A percentile compares a stretch with the other conserved stretches of the same genome.
These are phyloP conservation scores for Euthynnus affinis DNA, from an alignment of 2,797 vertebrate species.

Conservation along the genomic window DNA sequence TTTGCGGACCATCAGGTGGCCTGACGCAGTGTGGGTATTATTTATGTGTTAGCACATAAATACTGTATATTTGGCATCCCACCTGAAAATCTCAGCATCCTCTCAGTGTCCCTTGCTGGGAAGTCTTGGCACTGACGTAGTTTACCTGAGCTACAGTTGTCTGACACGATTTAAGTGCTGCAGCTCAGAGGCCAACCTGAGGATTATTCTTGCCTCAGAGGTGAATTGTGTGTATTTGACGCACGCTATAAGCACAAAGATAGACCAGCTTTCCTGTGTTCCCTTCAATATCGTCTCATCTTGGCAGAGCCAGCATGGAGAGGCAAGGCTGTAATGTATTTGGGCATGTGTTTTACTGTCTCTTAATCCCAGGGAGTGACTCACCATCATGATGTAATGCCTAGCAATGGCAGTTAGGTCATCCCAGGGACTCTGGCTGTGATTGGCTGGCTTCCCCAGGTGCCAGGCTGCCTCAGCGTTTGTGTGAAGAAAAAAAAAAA, in stretches of 20 bases:
- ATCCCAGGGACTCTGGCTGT: constrained; percentile 49
- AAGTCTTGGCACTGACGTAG: background rate
- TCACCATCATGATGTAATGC: constrained; percentile 83
- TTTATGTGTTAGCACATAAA: background rate
- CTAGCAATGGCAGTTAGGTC: constrained; percentile 74
- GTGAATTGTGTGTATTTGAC: constrained; percentile 35
- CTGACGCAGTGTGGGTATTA: background rate
- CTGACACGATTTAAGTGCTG: constrained; percentile 18
- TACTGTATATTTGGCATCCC: background rate
- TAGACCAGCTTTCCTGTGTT: background rate
- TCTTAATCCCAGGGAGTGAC: constrained; percentile 75
- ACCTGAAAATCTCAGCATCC: background rate
- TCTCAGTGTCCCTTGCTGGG: constrained; percentile 9
- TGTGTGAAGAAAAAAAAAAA: constrained; percentile 51
- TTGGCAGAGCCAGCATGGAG: constrained; percentile 46
- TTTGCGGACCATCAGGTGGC: background rate
- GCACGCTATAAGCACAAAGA: constrained; percentile 16
- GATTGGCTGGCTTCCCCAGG: constrained; percentile 71
- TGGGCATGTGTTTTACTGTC: constrained; percentile 46
- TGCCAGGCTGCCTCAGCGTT: constrained; percentile 51
- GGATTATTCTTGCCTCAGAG: constrained; percentile 16
- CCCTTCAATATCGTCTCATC: constrained; percentile 4
- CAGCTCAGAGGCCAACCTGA: constrained; percentile 16
- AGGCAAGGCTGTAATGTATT: constrained; percentile 40
- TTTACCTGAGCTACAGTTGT: constrained; percentile 37